Base-by-base conservation (phyloP, 2,888 invertebrate species). In the Drosophila meridiana region DNA sequence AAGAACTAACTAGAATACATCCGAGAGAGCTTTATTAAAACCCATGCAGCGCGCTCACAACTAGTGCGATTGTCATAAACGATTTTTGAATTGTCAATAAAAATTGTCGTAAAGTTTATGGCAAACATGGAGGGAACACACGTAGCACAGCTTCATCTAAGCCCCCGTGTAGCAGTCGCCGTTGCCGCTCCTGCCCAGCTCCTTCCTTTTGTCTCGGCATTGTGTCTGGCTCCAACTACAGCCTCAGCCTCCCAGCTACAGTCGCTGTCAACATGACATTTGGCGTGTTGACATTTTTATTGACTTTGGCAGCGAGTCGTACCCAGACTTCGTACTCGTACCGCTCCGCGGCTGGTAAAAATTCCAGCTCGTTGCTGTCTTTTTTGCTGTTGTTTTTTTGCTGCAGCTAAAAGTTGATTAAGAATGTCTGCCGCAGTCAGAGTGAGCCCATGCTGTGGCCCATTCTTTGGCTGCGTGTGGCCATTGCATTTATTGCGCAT, bases 81-180 rank as follows among this genome's bases (percentile, higher is more conserved):
- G 92, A 89, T 89, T 87, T 90, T 89, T 89, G 83, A 90, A 86
- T 86, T 88, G 88, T 83, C 90, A 82, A 89, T 89, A 89, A 90
- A 90, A 90, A 80, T 70, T 55, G 87, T 70, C 73, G 69, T 83
- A 77, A 77, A 75, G 58, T 78, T 77, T 77, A 80, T 78, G 76
- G 69, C 61, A 48, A 66, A 80, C 86, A 80, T 73, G 86, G 73
- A 61, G 58, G 61, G 65, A 65, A 61, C 58, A 84, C 68, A 78
- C 71, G 71, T 67, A 47, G 57, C 58, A 47, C 52, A 72, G 32
- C 48, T 45, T 26, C 20, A 48, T 53, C 47, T 58, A 38, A 59
- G 59, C 59, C 64, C 72, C 55, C 59, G 34, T 61, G 43, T 34
- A 20, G 43, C 14, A 30, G 30, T 45, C 45, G 50, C 50, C 9